Percentiles rank a stretch among this genome's conserved stretches.
These are phyloP conservation scores for Monochamus saltuarius DNA, from an alignment of 1,140 invertebrate species.

Conservation along the genomic window DNA sequence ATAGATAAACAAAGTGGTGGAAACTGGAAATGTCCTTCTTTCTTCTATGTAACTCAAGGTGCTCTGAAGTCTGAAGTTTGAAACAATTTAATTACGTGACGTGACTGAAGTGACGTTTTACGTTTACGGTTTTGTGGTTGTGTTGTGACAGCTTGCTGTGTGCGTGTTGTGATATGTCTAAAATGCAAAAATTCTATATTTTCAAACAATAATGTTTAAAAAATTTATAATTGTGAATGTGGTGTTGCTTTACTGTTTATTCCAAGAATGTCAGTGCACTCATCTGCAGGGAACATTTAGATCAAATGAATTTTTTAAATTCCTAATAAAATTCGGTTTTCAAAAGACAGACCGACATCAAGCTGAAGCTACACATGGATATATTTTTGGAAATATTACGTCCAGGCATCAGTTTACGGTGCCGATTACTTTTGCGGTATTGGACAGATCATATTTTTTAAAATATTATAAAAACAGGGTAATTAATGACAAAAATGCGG, in stretches of 20 bases:
- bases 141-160: no score
- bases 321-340: conserved; percentile 93
- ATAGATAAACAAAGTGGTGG: no score
- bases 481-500: conserved; percentile 60
- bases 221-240: conserved; percentile 17
- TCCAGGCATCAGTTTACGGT: conserved; percentile 63
- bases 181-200: conserved; percentile 28
- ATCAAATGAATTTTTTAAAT: conserved; percentile 81
- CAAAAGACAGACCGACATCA: conserved; percentile 90
- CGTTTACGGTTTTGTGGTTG: no score
- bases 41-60: no score
- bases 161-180: no score
- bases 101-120: no score
- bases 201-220: conserved; percentile 5
- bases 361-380: conserved; percentile 81
- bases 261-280: conserved; percentile 45
- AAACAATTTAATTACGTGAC: no score
- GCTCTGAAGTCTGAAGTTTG: no score
- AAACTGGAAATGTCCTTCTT: no score
- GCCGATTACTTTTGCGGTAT: conserved; percentile 80
- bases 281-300: conserved; percentile 67
- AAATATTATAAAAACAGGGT: conserved; percentile 83
- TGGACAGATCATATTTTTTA: conserved; percentile 84
- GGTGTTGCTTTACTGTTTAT: conserved; percentile 31
- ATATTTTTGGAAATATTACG: conserved; percentile 93